Conservation (phyloP, 2,113 vertebrate species). For the Sphyrna mokarran region DNA sequence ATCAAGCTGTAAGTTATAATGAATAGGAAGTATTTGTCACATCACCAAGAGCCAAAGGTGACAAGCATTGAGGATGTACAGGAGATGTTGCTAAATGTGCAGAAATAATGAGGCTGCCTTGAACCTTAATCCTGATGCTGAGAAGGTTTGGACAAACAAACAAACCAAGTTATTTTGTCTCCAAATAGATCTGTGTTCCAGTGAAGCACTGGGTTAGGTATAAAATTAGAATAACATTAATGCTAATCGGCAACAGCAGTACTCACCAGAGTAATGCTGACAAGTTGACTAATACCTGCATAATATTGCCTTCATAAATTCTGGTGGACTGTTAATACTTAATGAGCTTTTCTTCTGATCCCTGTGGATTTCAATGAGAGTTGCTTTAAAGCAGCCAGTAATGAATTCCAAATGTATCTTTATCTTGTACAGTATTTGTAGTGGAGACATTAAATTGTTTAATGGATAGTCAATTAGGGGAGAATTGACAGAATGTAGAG, state of each 20-base stretch:
- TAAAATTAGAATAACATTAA: conserved; percentile 33
- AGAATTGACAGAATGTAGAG: conserved; percentile 26
- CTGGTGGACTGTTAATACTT: conserved; percentile 5
- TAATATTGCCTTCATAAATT: conserved; percentile 15
- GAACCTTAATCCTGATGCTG: neutral
- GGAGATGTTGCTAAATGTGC: neutral
- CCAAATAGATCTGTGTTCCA: conserved; percentile 8
- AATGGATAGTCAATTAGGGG: conserved; percentile 26
- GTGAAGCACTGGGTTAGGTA: conserved; percentile 4
- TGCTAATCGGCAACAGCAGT: neutral
- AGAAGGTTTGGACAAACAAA: neutral
- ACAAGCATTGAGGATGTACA: neutral
- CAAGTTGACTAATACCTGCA: conserved; percentile 20
- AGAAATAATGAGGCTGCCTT: neutral
- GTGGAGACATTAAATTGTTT: conserved; percentile 33
- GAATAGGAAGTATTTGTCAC: neutral
- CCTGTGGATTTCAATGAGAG: conserved; percentile 19
- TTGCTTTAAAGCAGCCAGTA: conserved; percentile 4
- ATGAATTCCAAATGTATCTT: conserved; percentile 34
- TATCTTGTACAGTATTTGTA: neutral
- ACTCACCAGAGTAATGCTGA: conserved; percentile 17
- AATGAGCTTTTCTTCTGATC: conserved; percentile 25
- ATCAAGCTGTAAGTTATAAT: neutral
- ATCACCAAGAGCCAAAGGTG: neutral
- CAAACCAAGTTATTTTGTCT: neutral